A percentile compares a stretch with the other conserved stretches of the same genome.
phyloP scores from a whole-genome alignment of 2,113 vertebrate species.

The Gadus chalcogrammus region DNA sequence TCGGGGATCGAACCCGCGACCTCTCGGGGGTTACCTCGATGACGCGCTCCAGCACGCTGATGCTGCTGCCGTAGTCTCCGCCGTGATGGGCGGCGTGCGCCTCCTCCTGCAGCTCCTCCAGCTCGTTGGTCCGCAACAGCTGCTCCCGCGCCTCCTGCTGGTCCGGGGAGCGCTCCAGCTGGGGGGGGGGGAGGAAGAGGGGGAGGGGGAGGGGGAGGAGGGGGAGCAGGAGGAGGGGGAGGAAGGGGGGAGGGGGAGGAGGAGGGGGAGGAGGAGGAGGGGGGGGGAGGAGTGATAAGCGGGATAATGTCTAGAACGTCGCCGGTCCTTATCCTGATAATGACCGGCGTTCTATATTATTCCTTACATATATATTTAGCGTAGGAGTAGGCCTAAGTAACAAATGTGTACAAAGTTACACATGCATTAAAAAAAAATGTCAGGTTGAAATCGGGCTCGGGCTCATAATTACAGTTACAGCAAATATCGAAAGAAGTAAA shows the following conservation, averaged over 20 bases:
- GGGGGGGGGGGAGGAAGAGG: not conserved
- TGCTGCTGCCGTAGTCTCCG: conserved; percentile 66
- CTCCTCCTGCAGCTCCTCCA: conserved; percentile 71
- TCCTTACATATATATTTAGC: too few relatives aligned
- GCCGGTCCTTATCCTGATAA: too few relatives aligned
- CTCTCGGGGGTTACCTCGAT: conserved; percentile 66
- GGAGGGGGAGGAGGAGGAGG: not conserved
- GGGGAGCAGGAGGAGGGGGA: too few relatives aligned
- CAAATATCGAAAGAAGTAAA: too few relatives aligned
- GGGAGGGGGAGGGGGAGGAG: too few relatives aligned
- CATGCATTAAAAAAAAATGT: too few relatives aligned
- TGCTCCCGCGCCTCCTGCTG: conserved; percentile 73
- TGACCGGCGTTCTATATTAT: too few relatives aligned
- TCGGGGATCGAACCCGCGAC: not conserved
- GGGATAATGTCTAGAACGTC: too few relatives aligned
- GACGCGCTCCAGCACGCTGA: conserved; percentile 68
- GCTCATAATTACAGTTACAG: too few relatives aligned
- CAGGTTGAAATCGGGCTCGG: too few relatives aligned
- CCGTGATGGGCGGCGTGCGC: conserved; percentile 63
- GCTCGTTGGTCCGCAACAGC: conserved; percentile 63
- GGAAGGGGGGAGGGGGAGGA: not conserved
- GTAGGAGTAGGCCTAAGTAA: too few relatives aligned
- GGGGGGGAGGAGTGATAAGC: not conserved
- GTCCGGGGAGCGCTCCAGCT: conserved; percentile 71
- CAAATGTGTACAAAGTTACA: too few relatives aligned